Evolutionary conservation across 2,113 vertebrate genomes (phyloP).

Genomic region (Chloroceryle aenea): DNA sequence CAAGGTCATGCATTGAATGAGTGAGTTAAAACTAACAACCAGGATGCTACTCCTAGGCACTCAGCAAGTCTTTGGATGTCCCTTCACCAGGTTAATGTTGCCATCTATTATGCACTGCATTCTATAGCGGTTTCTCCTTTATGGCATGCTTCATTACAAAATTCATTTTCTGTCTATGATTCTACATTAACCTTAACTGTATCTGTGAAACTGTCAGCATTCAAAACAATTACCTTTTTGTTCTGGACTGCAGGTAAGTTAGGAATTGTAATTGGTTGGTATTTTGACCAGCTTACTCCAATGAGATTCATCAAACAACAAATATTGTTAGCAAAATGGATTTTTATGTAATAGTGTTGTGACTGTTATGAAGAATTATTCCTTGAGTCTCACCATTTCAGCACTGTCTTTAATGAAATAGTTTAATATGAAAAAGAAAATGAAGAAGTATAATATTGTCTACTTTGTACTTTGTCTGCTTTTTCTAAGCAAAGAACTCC

Average conservation of each 20-base stretch:
- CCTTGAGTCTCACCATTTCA: neutral
- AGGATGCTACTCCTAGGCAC: neutral
- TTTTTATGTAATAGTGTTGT: neutral
- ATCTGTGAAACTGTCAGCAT: neutral
- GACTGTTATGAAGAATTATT: neutral
- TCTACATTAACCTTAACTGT: conserved; percentile 7
- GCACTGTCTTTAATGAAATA: neutral
- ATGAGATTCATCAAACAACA: neutral
- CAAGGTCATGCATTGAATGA: neutral
- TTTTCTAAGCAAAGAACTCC: neutral
- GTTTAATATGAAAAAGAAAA: neutral
- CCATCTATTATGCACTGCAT: neutral
- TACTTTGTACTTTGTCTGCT: neutral
- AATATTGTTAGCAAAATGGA: neutral
- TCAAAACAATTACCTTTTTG: neutral
- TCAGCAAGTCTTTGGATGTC: neutral
- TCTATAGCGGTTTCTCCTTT: neutral
- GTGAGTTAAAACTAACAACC: neutral
- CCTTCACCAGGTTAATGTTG: neutral
- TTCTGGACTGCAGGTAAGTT: neutral
- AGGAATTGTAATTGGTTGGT: neutral
- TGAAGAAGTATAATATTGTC: neutral
- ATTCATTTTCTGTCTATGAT: conserved; percentile 1
- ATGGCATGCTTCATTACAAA: neutral
- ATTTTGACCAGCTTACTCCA: neutral